Conservation (phyloP, 2,797 vertebrate species). For the Aythya fuligula region DNA sequence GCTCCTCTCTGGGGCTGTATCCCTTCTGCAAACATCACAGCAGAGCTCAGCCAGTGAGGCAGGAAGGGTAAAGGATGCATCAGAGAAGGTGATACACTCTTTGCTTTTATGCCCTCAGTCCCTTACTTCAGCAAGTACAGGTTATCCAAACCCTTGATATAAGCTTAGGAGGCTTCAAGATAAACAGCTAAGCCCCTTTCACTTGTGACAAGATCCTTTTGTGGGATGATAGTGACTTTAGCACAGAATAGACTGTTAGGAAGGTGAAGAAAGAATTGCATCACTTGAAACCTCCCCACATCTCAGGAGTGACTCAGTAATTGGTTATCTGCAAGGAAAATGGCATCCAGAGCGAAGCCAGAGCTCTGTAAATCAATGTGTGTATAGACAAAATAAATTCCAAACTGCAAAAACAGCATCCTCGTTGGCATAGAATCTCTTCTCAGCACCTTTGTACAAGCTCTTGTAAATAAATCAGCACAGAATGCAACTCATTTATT, state of each 20-base stretch:
- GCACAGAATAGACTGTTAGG: background rate
- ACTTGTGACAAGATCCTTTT: background rate
- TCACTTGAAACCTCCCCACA: background rate
- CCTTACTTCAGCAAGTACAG: background rate
- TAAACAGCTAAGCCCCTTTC: background rate
- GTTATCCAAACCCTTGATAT: background rate
- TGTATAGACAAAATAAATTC: background rate
- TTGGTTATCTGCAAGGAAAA: background rate
- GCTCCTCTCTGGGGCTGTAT: background rate
- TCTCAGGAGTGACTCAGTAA: background rate
- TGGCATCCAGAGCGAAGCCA: background rate
- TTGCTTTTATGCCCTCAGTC: background rate
- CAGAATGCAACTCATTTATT: background rate
- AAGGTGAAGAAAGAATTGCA: background rate
- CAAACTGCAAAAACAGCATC: background rate
- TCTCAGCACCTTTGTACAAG: background rate
- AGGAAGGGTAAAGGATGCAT: background rate
- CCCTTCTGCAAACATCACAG: background rate
- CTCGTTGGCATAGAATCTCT: background rate
- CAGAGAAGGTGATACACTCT: background rate
- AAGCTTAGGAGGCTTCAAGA: accelerated
- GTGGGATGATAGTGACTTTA: background rate
- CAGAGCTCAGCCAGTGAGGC: background rate
- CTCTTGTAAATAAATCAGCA: background rate
- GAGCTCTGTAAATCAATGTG: accelerated